These are phyloP conservation scores for Conus ventricosus DNA, from an alignment of 1,140 invertebrate species.

Conservation along the genomic window DNA sequence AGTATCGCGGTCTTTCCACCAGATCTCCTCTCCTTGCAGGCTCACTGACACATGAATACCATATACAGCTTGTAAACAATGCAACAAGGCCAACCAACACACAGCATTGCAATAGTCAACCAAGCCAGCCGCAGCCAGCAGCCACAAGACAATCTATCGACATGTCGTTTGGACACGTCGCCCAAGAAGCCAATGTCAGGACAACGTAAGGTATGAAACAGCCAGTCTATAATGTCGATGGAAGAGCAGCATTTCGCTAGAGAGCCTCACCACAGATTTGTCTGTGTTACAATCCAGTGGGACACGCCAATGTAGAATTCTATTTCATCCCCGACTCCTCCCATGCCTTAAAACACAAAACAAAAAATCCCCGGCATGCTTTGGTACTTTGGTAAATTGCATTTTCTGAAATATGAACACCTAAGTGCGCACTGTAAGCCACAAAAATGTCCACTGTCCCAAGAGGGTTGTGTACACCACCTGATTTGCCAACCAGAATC, in stretches of 20 bases:
- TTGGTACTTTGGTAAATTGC: neutral
- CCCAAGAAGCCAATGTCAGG: too few species aligned
- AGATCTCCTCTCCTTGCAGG: slow-evolving; percentile 13
- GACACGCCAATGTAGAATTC: too few species aligned
- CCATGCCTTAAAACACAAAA: neutral
- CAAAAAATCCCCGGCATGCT: neutral
- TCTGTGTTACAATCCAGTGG: too few species aligned
- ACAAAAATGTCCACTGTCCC: neutral
- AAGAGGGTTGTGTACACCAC: neutral
- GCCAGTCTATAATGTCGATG: neutral
- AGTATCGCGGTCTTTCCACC: slow-evolving; percentile 40
- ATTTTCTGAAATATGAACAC: neutral
- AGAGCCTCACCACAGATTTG: too few species aligned
- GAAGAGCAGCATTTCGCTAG: neutral
- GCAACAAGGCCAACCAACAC: neutral
- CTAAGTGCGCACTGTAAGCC: neutral
- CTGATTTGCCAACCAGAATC: neutral
- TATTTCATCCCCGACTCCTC: neutral
- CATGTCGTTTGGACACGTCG: neutral
- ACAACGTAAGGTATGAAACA: too few species aligned
- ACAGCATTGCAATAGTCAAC: neutral
- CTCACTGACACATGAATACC: neutral
- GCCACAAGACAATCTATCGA: neutral
- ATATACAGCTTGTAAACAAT: neutral
- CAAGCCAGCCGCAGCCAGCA: neutral